A percentile compares a stretch with the other conserved stretches of the same genome.
phyloP scores from a whole-genome alignment of 2,888 invertebrate genomes.

The Scaptomyza parva region DNA sequence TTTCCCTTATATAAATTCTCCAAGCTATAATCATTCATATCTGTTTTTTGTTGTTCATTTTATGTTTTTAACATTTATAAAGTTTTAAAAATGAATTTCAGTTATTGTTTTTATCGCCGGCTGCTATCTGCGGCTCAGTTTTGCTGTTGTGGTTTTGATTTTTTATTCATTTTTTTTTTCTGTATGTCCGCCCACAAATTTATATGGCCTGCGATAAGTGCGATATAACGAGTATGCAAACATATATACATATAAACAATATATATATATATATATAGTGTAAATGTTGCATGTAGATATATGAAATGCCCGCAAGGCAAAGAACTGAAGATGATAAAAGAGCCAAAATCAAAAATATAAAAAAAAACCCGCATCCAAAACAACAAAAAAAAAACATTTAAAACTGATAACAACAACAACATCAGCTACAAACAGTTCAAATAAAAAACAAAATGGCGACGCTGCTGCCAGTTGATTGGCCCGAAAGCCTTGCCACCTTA shows the following conservation, averaged over 20 bases:
- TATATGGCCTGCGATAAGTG: constrained; percentile 73
- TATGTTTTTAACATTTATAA: not conserved
- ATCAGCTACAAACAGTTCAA: constrained; percentile 11
- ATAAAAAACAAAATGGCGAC: constrained; percentile 69
- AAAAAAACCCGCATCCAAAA: constrained; percentile 24
- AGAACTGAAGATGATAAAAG: constrained; percentile 25
- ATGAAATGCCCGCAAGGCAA: not conserved
- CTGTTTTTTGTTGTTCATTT: not conserved
- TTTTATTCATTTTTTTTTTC: not conserved
- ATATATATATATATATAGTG: not conserved
- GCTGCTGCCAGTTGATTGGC: constrained; percentile 61
- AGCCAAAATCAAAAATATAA: not conserved
- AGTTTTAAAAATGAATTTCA: constrained; percentile 55
- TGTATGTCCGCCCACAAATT: constrained; percentile 79
- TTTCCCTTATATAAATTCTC: not conserved
- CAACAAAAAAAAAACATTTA: not conserved
- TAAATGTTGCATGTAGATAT: constrained; percentile 14
- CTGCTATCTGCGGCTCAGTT: constrained; percentile 54
- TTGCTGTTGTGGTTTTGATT: constrained; percentile 39
- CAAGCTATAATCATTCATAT: not conserved
- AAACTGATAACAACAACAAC: constrained; percentile 12
- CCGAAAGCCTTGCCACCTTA: constrained; percentile 40
- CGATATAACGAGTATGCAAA: constrained; percentile 45
- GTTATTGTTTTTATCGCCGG: constrained; percentile 44
- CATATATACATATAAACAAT: not conserved